Conservation (phyloP, 2,113 vertebrate genomes). For the Syngnathus scovelli region DNA sequence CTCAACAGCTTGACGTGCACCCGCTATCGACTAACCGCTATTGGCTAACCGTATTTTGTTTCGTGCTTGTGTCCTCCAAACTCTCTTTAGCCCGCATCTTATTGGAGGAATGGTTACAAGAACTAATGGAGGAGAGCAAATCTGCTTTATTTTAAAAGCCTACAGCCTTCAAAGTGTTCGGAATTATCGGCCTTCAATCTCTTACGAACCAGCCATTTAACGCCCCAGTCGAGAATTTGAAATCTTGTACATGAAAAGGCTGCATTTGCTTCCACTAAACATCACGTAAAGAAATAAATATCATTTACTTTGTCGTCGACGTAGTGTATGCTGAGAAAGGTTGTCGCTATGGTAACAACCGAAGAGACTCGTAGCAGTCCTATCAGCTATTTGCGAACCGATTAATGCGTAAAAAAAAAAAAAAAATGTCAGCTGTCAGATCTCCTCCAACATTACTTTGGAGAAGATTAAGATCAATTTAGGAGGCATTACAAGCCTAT, state of each 20-base stretch:
- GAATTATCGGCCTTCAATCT: conserved; percentile 49
- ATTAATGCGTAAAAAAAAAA: conserved; percentile 11
- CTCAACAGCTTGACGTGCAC: neutral
- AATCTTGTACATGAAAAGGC: conserved; percentile 8
- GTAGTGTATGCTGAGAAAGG: neutral
- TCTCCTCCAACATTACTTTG: conserved; percentile 30
- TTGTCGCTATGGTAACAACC: conserved; percentile 25
- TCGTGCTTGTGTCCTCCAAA: neutral
- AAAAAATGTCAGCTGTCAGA: conserved; percentile 28
- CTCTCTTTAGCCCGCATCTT: neutral
- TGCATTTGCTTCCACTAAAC: conserved; percentile 3
- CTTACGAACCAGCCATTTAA: conserved; percentile 46
- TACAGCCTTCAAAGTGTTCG: conserved; percentile 29
- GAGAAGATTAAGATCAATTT: conserved; percentile 38
- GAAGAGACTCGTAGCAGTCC: conserved; percentile 5
- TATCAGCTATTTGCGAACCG: conserved; percentile 22
- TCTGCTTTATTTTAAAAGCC: conserved; percentile 52
- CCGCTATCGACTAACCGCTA: neutral
- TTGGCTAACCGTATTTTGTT: neutral
- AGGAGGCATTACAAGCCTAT: conserved; percentile 24
- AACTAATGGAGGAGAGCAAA: conserved; percentile 49
- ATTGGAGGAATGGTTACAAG: neutral
- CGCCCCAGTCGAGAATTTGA: neutral
- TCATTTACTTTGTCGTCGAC: neutral
- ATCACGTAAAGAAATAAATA: conserved; percentile 6